phyloP scores from a whole-genome alignment of 1,140 invertebrate species.

The Cydia pomonella region DNA sequence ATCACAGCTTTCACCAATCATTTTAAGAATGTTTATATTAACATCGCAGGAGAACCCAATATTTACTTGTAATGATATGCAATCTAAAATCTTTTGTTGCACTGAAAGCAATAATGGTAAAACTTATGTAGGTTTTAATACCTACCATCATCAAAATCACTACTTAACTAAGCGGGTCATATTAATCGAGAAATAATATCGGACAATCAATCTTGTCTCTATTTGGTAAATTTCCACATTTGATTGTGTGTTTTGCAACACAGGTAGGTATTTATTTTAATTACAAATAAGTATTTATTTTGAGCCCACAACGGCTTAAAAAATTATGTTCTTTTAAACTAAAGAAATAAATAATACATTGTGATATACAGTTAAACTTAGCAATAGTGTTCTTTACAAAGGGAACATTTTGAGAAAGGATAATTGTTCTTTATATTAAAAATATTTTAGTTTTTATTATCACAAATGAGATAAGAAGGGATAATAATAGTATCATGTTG shows the following conservation, averaged over 20 bases:
- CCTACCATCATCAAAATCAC: slow-evolving; percentile 36
- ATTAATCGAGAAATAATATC: neutral
- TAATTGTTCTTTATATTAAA: slow-evolving; percentile 58
- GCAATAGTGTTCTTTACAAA: slow-evolving; percentile 41
- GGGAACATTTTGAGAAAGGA: slow-evolving; percentile 44
- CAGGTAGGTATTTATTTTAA: slow-evolving; percentile 38
- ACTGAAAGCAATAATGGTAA: slow-evolving; percentile 53
- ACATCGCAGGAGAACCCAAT: slow-evolving; percentile 35
- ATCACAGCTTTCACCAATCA: neutral
- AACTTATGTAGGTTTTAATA: slow-evolving; percentile 45
- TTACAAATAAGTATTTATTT: slow-evolving; percentile 47
- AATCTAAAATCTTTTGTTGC: slow-evolving; percentile 53
- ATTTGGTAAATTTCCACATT: neutral
- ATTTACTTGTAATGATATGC: slow-evolving; percentile 49
- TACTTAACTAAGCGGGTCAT: slow-evolving; percentile 61
- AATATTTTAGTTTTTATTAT: slow-evolving; percentile 60
- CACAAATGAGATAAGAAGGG: slow-evolving; percentile 59
- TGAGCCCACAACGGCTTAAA: slow-evolving; percentile 56
- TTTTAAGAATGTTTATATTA: neutral
- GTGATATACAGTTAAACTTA: slow-evolving; percentile 52
- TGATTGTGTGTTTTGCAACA: neutral
- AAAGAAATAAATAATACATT: slow-evolving; percentile 62
- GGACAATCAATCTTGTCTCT: neutral
- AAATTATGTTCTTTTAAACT: slow-evolving; percentile 36
- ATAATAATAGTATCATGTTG: slow-evolving; percentile 63